Conservation (phyloP, 2,113 vertebrate species). For the Daphoenositta chrysoptera region DNA sequence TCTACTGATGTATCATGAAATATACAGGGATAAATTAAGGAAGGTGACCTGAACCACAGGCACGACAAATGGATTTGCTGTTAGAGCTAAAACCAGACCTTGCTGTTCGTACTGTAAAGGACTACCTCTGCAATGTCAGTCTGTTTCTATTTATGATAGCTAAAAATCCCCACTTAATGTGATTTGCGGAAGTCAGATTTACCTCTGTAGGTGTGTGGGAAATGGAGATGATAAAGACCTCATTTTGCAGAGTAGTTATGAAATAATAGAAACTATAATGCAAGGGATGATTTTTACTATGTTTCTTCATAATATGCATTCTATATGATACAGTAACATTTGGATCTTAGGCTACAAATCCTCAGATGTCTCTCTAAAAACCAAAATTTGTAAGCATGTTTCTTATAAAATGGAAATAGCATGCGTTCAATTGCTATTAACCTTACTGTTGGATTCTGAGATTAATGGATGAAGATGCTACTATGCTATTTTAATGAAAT, state of each 20-base stretch:
- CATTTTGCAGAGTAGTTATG: background rate
- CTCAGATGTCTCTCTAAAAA: background rate
- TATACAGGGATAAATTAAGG: background rate
- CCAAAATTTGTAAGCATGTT: background rate
- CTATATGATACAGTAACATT: background rate
- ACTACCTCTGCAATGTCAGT: background rate
- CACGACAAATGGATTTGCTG: background rate
- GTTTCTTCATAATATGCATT: background rate
- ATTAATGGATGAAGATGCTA: background rate
- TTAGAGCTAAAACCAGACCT: background rate
- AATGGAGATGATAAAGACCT: background rate
- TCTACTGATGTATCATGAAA: background rate
- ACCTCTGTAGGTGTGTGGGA: background rate
- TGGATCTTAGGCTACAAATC: background rate
- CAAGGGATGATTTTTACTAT: background rate
- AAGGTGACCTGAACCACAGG: background rate
- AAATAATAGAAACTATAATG: background rate
- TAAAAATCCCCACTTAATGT: background rate
- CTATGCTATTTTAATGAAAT: background rate
- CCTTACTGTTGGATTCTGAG: background rate
- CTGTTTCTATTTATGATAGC: background rate
- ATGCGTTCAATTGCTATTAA: background rate
- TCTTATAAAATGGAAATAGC: background rate
- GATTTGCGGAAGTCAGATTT: background rate
- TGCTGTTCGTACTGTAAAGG: background rate